Evolutionary conservation across 1,140 invertebrate genomes (phyloP).

Genomic region (Arctopsyche grandis): DNA sequence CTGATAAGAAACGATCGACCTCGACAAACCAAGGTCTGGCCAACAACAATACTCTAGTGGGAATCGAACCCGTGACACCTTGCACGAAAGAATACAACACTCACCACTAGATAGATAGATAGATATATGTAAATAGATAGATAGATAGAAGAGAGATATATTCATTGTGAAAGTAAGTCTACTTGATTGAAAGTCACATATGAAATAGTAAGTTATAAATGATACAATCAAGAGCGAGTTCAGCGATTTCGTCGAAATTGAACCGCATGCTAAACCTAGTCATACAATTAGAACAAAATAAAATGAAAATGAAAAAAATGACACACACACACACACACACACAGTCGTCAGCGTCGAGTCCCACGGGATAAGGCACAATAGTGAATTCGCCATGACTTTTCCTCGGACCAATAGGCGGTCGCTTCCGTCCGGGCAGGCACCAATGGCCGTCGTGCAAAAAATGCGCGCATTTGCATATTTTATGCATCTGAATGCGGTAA

Average conservation of each 20-base stretch:
- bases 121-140: background rate
- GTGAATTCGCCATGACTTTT: constrained; percentile 10
- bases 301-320: background rate
- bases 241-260: too few relatives aligned
- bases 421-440: constrained; percentile 42
- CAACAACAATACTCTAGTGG: too few relatives aligned
- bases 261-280: background rate
- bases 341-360: background rate
- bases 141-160: background rate
- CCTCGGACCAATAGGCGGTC: constrained; percentile 43
- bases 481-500: constrained; percentile 44
- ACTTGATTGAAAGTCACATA: background rate
- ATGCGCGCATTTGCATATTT: constrained; percentile 53
- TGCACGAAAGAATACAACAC: too few relatives aligned
- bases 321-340: background rate
- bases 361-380: background rate
- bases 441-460: constrained; percentile 48
- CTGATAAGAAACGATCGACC: too few relatives aligned
- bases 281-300: background rate
- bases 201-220: too few relatives aligned
- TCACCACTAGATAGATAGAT: background rate
- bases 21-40: too few relatives aligned
- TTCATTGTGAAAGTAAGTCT: too few relatives aligned
- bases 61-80: too few relatives aligned
- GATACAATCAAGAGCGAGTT: too few relatives aligned